Conservation (phyloP, 1,140 invertebrate species). For the Halyomorpha halys region DNA sequence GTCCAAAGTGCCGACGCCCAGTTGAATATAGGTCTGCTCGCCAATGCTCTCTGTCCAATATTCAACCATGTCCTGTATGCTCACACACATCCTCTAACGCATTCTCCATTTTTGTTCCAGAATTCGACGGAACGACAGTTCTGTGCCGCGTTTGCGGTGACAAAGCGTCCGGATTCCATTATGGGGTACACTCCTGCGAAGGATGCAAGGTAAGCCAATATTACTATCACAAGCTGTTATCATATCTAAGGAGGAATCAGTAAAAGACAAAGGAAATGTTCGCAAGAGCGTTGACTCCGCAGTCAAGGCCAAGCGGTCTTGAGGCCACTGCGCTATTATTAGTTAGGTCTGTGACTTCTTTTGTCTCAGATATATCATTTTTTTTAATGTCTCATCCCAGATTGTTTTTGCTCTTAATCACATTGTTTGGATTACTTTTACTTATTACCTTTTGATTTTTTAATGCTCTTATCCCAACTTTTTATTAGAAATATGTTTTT, state of each 20-base stretch:
- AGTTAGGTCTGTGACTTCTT: not conserved
- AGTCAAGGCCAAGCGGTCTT: constrained; percentile 5
- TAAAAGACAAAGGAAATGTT: not conserved
- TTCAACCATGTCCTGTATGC: not conserved
- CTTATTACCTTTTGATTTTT: too few species aligned
- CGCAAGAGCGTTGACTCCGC: constrained; percentile 3
- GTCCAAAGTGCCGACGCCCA: constrained; percentile 23
- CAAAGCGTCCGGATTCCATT: constrained; percentile 97
- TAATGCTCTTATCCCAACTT: too few species aligned
- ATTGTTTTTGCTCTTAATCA: too few species aligned
- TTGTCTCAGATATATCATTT: too few species aligned
- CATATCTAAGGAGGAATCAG: constrained; percentile 5
- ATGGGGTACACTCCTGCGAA: constrained; percentile 98
- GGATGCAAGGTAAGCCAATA: constrained; percentile 88
- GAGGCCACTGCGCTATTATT: constrained; percentile 17
- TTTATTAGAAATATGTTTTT: too few species aligned
- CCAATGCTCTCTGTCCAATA: not conserved
- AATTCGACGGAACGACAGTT: constrained; percentile 97
- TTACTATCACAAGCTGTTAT: not conserved
- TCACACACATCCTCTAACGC: constrained; percentile 5
- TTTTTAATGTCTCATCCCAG: too few species aligned
- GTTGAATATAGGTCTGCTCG: constrained; percentile 24
- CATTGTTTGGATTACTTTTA: too few species aligned
- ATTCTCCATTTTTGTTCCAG: constrained; percentile 54
- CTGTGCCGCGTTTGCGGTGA: constrained; percentile 98